Base-by-base conservation (phyloP, 2,113 vertebrate genomes). In the Empidonax alnorum region DNA sequence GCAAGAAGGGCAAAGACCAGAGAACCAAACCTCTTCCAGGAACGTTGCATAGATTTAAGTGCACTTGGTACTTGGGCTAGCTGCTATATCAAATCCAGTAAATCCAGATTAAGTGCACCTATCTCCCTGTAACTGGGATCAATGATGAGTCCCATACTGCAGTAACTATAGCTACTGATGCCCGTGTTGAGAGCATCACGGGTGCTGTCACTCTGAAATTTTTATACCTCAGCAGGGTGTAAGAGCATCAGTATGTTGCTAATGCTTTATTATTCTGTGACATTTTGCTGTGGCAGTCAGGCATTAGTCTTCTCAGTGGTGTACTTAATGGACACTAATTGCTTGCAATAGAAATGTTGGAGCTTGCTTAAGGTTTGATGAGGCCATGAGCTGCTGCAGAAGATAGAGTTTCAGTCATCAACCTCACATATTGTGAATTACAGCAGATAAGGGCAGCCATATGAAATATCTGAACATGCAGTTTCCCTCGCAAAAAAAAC, bases 231-330 rank as follows among this genome's bases (percentile, higher is more conserved):
- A 59, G 72, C 11, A 3, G 73, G 42, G 37, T 74, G 52, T 49
- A 74, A 94, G 33, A 74, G 65, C 47, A 81, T 89, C 80, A 89
- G n/a, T 46, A 89, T 50, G 55, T 28, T 84, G 68, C 76, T 89
- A 92, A 90, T 21, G 62, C 68, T 84, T 62, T 56, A 82, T 90
- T 85, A 90, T 62, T 93, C 91, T 89, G 73, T 89, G 73, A 93
- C 84, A 92, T 90, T 86, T 87, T 91, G 73, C 76, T 87, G 42
- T 20, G 42, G 89, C 47, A 91, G 69, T 63, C 13, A n/a, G 82
- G 75, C 41, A 66, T 80, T 79, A 76, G 58, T 53, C 49, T 49
- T 67, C 88, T 79, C 68, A 31, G 52, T 65, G 75, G 58, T 71
- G 53, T 47, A 80, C 55, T 90, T 82, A 86, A 89, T 69, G 72